These are phyloP conservation scores for Pangasianodon hypophthalmus DNA, from an alignment of 2,113 vertebrate species.

Conservation along the genomic window DNA sequence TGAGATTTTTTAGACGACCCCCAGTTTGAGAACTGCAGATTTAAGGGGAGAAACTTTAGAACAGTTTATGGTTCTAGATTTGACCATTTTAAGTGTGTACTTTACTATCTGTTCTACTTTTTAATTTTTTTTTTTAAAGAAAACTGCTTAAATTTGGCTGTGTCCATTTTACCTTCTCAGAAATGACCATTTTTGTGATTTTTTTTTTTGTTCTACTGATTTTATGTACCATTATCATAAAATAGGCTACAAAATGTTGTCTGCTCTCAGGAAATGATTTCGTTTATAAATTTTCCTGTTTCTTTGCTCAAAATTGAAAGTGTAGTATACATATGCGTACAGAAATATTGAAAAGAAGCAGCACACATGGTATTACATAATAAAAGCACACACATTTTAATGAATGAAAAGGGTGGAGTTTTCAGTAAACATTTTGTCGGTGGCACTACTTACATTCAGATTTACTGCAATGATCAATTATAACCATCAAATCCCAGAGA, in stretches of 20 bases:
- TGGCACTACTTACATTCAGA: slow-evolving; percentile 81
- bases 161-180: not conserved
- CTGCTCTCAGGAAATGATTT: not conserved
- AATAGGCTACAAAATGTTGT: not conserved
- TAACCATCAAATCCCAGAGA: slow-evolving; percentile 71
- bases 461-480: slow-evolving; percentile 73
- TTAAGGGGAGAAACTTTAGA: not conserved
- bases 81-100: not conserved
- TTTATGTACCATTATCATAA: not conserved
- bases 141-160: not conserved
- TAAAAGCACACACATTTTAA: slow-evolving; percentile 81
- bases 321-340: not conserved
- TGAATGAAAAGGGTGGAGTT: slow-evolving; percentile 77
- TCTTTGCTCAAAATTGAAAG: not conserved
- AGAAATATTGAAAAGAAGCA: slow-evolving; percentile 16
- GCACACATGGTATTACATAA: slow-evolving; percentile 44
- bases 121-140: not conserved
- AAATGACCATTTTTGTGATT: not conserved
- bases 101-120: not conserved
- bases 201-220: not conserved
- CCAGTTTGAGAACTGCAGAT: not conserved
- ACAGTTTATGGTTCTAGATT: not conserved
- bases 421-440: slow-evolving; percentile 79
- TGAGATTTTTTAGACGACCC: too few species aligned
- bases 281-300: not conserved